Evolutionary conservation across 2,797 vertebrate species (phyloP), one percentile per base, ranked within the genome.

Genomic region (Tangara arthus): DNA sequence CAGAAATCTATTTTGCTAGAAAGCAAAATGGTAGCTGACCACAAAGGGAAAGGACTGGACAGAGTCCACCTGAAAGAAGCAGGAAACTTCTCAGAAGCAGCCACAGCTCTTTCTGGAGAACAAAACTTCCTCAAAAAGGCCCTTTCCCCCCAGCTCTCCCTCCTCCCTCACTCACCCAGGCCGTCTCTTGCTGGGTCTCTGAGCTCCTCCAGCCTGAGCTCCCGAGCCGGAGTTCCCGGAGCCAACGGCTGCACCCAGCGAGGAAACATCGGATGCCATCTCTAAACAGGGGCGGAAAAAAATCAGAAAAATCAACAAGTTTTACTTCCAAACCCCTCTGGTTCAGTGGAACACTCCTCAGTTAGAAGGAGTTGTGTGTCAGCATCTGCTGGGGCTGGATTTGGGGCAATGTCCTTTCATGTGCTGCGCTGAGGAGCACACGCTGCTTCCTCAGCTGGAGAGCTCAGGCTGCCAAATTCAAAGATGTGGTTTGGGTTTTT

Each of bases 151-250:
- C 11, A 3, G 12, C 32, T 10, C 8, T 4, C 37, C 30, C 50
- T 10, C 17, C 47, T 23, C 68, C 4, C 98, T 98, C 17, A 90
- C 99, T 98, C 96, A 99, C 99, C 96, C 96, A 1, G 99, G 97
- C 50, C 98, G 96, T 73, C 99, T 98, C 96, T 99, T 99, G 97
- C 95, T 98, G 95, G 96, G 95, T 70, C 99, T 98, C 76, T 98
- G 98, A 42, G 98, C 96, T 71, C 98, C 98, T 41, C 97, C 97
- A 12, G 98, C 97, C 50, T 97, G 97, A 0, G 97, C 35, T 3
- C 96, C 98, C 0, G 97, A 22, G 0, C 93, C 97, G 27, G 98
- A 94, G 76, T 96, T 98, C 79, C 98, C 99, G 28, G 98, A 97
- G 65, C 98, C n/a, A 35, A 97, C 96, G 20, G 98, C 97, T 84